These are phyloP conservation scores for Cichlasoma orientale DNA, from an alignment of 2,797 vertebrate species.

Conservation along the genomic window DNA sequence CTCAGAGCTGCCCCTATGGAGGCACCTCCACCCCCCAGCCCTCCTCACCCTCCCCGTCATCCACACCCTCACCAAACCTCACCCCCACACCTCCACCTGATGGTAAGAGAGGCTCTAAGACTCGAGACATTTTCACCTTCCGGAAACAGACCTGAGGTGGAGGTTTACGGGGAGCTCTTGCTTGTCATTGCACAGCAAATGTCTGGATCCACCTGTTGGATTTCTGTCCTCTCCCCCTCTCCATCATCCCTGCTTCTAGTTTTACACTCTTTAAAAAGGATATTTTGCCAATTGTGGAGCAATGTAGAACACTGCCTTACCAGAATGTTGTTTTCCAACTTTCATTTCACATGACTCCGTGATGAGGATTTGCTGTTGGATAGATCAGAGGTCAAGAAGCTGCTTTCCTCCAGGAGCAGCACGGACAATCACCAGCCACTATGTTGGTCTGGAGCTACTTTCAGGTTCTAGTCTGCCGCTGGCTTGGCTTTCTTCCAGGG, in stretches of 20 bases:
- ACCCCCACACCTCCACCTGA: conserved; percentile 68
- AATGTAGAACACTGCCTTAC: conserved; percentile 73
- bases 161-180: conserved; percentile 2
- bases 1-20: conserved; percentile 93
- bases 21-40: conserved; percentile 84
- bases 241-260: conserved; percentile 10
- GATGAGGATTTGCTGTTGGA: conserved; percentile 18
- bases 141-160: conserved; percentile 86
- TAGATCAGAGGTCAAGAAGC: conserved; percentile 29
- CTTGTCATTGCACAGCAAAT: conserved; percentile 11
- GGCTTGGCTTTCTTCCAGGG: conserved; percentile 61
- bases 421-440: conserved; percentile 63
- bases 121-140: conserved; percentile 90
- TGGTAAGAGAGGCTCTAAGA: conserved; percentile 84
- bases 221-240: conserved; percentile 15
- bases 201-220: conserved; percentile 29
- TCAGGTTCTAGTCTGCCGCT: conserved; percentile 59
- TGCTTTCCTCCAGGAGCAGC: conserved; percentile 45
- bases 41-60: conserved; percentile 65
- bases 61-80: conserved; percentile 67
- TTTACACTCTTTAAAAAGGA: conserved; percentile 37
- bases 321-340: conserved; percentile 37
- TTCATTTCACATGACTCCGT: conserved; percentile 31
- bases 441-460: conserved; percentile 48
- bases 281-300: conserved; percentile 48